Evolutionary conservation across 2,888 invertebrate species (phyloP), one percentile per base, ranked within the genome.

Genomic region (Esperia sulphurella): DNA sequence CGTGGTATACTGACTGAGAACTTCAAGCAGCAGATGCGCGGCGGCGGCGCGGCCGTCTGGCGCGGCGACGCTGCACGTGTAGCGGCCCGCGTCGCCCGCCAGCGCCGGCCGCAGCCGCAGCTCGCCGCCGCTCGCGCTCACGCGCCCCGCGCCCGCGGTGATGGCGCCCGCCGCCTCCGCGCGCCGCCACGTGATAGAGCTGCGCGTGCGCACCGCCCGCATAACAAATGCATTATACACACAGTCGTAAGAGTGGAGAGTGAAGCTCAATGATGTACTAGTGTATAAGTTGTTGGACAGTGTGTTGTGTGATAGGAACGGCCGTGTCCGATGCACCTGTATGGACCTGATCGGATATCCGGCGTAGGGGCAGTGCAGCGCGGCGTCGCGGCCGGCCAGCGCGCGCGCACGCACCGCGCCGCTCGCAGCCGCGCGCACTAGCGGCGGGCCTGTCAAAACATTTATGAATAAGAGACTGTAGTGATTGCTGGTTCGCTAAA

Each of bases 291-390:
- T n/a, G n/a, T n/a, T n/a, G n/a, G n/a, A n/a, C n/a, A n/a, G n/a
- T n/a, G n/a, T n/a, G n/a, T n/a, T n/a, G n/a, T n/a, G n/a, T n/a
- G n/a, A n/a, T n/a, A n/a, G n/a, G n/a, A n/a, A n/a, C n/a, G n/a
- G n/a, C n/a, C n/a, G n/a, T n/a, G n/a, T n/a, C n/a, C 28, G 29
- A 85, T 86, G 86, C 86, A 85, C 86, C 85, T 86, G 80, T 84
- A 86, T 84, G 75, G 83, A 91, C 72, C 92, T 92, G 79, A 96
- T 93, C 63, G 96, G 96, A 90, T 95, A 95, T 67, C 96, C 96
- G 48, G 95, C 94, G 81, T 95, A 96, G 68, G 95, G 95, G 87
- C 96, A 96, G 70, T 92, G 91, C 62, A 96, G 89, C 56, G 92
- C 92, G 59, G 94, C 91, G 78, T 94, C 93, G 63, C 93, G 91